A percentile compares a stretch with the other conserved stretches of the same genome.
phyloP scores from a whole-genome alignment of 1,140 invertebrate species.

The Pissodes strobi region DNA sequence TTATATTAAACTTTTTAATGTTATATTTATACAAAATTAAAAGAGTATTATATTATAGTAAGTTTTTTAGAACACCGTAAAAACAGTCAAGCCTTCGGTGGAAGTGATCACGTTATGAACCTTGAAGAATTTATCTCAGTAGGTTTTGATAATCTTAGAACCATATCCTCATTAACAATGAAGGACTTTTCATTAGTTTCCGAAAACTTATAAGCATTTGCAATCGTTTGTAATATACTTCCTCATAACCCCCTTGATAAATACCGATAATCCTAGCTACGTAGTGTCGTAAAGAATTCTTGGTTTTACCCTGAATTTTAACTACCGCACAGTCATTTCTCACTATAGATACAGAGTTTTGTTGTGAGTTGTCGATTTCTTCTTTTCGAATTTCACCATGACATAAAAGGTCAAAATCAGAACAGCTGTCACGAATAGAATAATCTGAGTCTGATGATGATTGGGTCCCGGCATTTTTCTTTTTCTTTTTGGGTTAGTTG shows the following conservation, averaged over 20 bases:
- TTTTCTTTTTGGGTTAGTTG: neutral
- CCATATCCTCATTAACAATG: neutral
- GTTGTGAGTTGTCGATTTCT: neutral
- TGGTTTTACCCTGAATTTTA: neutral
- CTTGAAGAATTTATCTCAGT: neutral
- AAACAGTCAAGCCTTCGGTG: neutral
- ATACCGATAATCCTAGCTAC: neutral
- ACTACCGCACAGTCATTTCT: neutral
- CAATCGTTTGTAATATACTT: neutral
- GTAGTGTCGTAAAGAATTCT: neutral
- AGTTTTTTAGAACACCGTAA: too few species aligned
- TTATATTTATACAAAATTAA: too few species aligned
- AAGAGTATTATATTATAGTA: too few species aligned
- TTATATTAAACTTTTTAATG: too few species aligned
- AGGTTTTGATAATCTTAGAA: too few species aligned
- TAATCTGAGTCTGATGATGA: neutral
- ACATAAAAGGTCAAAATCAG: neutral
- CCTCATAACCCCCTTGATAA: neutral
- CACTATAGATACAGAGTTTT: neutral
- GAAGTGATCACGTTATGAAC: neutral
- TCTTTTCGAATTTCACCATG: neutral
- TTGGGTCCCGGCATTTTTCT: too few species aligned
- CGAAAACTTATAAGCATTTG: neutral
- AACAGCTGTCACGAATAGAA: neutral
- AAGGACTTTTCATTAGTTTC: too few species aligned